A percentile compares a stretch with the other conserved stretches of the same genome.
phyloP scores from a whole-genome alignment of 2,888 invertebrate genomes.

The Oscheius myriophilus region DNA sequence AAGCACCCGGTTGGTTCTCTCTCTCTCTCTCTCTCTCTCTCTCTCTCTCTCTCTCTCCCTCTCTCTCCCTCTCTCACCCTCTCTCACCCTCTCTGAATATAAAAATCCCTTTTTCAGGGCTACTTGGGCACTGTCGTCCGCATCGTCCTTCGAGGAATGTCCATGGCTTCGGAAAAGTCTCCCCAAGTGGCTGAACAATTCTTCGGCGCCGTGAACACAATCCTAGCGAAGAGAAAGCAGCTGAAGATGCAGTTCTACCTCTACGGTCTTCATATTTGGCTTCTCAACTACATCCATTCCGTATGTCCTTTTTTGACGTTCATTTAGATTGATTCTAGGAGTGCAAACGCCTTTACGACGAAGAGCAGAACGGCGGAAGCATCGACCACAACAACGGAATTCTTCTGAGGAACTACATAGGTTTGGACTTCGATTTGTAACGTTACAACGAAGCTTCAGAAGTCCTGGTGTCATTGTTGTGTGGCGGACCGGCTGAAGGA shows the following conservation, averaged over 20 bases:
- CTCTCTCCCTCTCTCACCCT: too few relatives aligned
- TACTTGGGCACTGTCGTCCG: slow-evolving; percentile 38
- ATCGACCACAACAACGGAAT: slow-evolving; percentile 24
- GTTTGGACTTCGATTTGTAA: background rate
- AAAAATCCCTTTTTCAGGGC: slow-evolving; percentile 7
- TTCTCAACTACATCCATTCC: slow-evolving; percentile 31
- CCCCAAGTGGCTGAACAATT: slow-evolving; percentile 42
- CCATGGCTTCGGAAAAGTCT: slow-evolving; percentile 16
- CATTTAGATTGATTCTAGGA: slow-evolving; percentile 6
- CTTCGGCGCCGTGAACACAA: slow-evolving; percentile 37
- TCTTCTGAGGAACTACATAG: slow-evolving; percentile 24
- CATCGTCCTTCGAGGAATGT: slow-evolving; percentile 37
- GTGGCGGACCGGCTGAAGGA: slow-evolving; percentile 42
- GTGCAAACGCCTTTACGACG: slow-evolving; percentile 34
- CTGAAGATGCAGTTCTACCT: slow-evolving; percentile 45
- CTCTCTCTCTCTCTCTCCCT: too few relatives aligned
- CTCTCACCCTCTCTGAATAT: background rate
- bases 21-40: background rate
- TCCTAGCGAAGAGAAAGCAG: slow-evolving; percentile 35
- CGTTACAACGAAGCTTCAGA: background rate
- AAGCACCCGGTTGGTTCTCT: slow-evolving; percentile 27
- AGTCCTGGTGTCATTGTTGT: slow-evolving; percentile 12
- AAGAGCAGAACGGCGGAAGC: slow-evolving; percentile 18
- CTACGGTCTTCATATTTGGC: slow-evolving; percentile 46
- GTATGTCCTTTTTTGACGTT: background rate